A percentile compares a stretch with the other conserved stretches of the same genome.
These are phyloP conservation scores for Empidonax alnorum DNA, from an alignment of 2,113 vertebrate genomes.

Conservation along the genomic window DNA sequence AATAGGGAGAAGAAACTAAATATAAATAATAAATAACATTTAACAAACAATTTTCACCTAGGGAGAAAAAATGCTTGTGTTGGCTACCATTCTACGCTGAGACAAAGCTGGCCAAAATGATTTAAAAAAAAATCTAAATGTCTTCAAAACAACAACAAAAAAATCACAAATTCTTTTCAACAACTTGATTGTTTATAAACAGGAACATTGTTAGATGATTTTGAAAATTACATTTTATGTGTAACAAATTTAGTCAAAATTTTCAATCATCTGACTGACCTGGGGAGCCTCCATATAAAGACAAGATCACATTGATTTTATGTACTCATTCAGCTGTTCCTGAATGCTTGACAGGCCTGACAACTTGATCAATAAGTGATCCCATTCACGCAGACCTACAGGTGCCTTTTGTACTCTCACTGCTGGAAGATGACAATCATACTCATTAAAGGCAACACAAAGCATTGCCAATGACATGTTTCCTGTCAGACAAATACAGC, in stretches of 20 bases:
- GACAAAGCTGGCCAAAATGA: background rate
- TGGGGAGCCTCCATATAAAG: slow-evolving; percentile 20
- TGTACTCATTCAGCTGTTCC: slow-evolving; percentile 49
- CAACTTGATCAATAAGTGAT: slow-evolving; percentile 63
- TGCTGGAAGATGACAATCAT: slow-evolving; percentile 70
- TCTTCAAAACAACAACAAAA: background rate
- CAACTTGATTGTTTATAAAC: background rate
- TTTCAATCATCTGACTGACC: slow-evolving; percentile 21
- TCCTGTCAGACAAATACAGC: slow-evolving; percentile 59
- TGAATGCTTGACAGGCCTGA: slow-evolving; percentile 37
- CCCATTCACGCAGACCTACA: slow-evolving; percentile 42
- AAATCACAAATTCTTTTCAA: background rate
- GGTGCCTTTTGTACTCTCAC: slow-evolving; percentile 41
- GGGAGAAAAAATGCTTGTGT: background rate
- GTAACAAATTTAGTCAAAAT: slow-evolving; percentile 15
- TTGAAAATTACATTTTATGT: background rate
- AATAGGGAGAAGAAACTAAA: background rate
- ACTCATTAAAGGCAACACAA: slow-evolving; percentile 69
- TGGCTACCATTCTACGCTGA: background rate
- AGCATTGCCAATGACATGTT: slow-evolving; percentile 52
- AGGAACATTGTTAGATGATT: background rate
- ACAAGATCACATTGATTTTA: slow-evolving; percentile 66
- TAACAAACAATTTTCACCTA: background rate
- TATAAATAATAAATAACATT: background rate
- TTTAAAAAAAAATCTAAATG: background rate